Evolutionary conservation across 2,113 vertebrate genomes (phyloP).

Genomic region (Poeciliopsis turrubarensis): DNA sequence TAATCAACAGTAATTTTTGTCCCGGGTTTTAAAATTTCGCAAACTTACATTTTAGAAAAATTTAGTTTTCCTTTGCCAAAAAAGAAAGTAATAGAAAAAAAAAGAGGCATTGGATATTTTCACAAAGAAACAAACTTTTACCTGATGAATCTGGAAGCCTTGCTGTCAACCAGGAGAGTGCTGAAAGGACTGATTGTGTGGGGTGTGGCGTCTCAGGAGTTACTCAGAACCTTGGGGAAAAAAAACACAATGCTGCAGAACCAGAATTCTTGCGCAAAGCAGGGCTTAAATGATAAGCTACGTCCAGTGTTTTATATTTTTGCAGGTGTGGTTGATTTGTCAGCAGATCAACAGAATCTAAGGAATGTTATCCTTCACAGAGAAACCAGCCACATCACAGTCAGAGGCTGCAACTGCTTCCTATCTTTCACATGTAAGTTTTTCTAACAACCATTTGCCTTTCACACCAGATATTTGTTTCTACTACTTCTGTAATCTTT

Average conservation of each 20-base stretch:
- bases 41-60: not conserved
- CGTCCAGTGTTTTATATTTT: not conserved
- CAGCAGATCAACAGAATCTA: no score
- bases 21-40: not conserved
- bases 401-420: no score
- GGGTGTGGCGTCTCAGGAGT: not conserved
- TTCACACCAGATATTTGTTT: no score
- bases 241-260: not conserved
- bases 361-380: not conserved
- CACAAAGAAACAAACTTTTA: not conserved
- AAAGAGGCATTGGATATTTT: not conserved
- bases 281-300: not conserved
- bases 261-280: not conserved
- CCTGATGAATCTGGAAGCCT: not conserved
- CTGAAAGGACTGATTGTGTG: not conserved
- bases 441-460: no score
- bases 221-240: not conserved
- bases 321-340: not conserved
- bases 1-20: not conserved
- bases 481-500: no score
- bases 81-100: not conserved
- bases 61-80: not conserved
- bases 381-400: not conserved
- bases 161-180: not conserved
- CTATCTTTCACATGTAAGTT: no score